Percentiles rank a stretch among this genome's conserved stretches.
phyloP scores from a whole-genome alignment of 2,888 invertebrate genomes.

The Dyspetes luteomarginatus region DNA sequence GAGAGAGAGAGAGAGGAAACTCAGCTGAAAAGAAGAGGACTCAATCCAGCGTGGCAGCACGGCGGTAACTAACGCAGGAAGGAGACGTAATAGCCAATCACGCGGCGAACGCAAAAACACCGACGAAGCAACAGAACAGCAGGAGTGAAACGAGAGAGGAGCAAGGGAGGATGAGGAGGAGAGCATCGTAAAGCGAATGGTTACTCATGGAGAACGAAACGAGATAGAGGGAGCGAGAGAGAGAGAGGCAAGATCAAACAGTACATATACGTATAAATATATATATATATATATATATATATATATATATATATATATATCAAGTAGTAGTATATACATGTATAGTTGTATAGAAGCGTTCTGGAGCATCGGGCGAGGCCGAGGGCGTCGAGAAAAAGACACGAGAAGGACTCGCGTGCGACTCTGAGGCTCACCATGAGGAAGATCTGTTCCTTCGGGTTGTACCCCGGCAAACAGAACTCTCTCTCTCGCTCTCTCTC shows the following conservation, averaged over 20 bases:
- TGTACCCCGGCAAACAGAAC: conserved; percentile 49
- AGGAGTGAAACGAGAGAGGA: conserved; percentile 45
- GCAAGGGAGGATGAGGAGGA: conserved; percentile 18
- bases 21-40: conserved; percentile 74
- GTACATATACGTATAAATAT: conserved; percentile 11
- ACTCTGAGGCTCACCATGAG: conserved; percentile 34
- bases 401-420: conserved; percentile 51
- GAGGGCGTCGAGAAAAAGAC: conserved; percentile 62
- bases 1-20: conserved; percentile 48
- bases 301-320: background rate
- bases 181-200: conserved; percentile 79
- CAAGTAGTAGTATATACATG: background rate
- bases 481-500: conserved; percentile 26
- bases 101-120: conserved; percentile 80
- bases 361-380: conserved; percentile 55
- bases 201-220: conserved; percentile 68
- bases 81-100: conserved; percentile 83
- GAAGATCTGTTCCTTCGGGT: conserved; percentile 51
- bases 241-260: conserved; percentile 47
- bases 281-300: background rate
- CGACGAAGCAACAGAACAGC: conserved; percentile 65
- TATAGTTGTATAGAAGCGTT: conserved; percentile 29
- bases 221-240: conserved; percentile 62
- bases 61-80: conserved; percentile 76
- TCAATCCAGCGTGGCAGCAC: conserved; percentile 77